Evolutionary conservation across 2,113 vertebrate species (phyloP), one percentile per base, ranked within the genome.

Genomic region (Sander vitreus): DNA sequence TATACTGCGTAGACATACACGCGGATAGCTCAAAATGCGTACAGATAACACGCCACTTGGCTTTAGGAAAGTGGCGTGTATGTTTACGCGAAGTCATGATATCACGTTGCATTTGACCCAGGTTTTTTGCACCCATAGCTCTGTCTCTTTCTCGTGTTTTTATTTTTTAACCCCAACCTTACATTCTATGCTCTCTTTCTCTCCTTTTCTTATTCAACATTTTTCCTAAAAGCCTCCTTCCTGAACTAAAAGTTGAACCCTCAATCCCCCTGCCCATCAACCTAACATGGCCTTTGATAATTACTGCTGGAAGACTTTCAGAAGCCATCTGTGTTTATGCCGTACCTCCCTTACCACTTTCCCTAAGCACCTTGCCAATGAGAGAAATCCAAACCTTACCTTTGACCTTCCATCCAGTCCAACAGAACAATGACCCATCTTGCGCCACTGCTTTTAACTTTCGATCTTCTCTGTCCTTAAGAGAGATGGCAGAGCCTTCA

Each of bases 161-260:
- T 39, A 30, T 83, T 80, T 80, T n/a, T 25, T 33, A 54, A 33
- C 8, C 51, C 15, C 21, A n/a, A 2, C 18, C 16, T 23, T 25
- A 21, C 36, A 15, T 76, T 30, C 16, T 5, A 36, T 19, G 23
- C 45, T 73, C 18, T 62, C 3, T 64, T 58, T 71, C 33, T 55
- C 8, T 36, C 39, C 10, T 62, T 63, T n/a, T 33, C 23, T 4
- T 73, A 67, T 50, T 66, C 16, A 27, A 48, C 13, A 15, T 19
- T 72, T 59, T 65, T 73, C 57, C 76, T 72, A 57, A 76, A 90
- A 89, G 89, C 88, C 78, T 93, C 90, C 91, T 91, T 76, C 89
- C 89, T 88, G 84, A 86, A 86, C 53, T 78, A 18, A 54, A 68
- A 54, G 5, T 21, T 15, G 21, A 36, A 59, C 45, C 39, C 30